Base-by-base conservation (phyloP, 1,140 invertebrate species). In the Philaenus spumarius region DNA sequence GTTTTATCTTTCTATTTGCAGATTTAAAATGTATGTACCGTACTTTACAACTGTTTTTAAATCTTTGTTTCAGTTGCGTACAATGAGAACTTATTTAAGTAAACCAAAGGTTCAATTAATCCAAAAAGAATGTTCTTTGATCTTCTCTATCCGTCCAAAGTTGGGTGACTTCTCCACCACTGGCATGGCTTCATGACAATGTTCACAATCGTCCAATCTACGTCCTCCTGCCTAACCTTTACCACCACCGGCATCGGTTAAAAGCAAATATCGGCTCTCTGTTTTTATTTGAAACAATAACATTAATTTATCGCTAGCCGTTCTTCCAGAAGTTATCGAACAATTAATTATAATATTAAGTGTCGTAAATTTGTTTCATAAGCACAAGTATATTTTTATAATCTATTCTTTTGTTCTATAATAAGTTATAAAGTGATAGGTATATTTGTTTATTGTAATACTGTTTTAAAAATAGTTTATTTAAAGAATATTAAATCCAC, bases 141-240 rank as follows among this genome's bases (percentile, higher is more conserved):
- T 30, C 26, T 30, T 9, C 26, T 30, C 3, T 9, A 30, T 30
- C 26, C 34, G 15, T 20, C 50, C 50, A 17, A 35, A 15, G 17
- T 30, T 17, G 50, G 50, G 20, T 20, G 46, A 39, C 22, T 26
- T 17, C 15, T 1, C 45, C 23, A 17, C 37, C 19, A 17, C 22
- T 23, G 37, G 34, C 6, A 58, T 58, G 56, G 45, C 37, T 46
- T 58, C 56, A 39, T 58, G 56, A 58, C 56, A 39, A 58, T 58
- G 56, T 53, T 39, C 24, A 6, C 24, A 30, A 45, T 26, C 12
- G 37, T 30, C 51, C 22, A 22, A 48, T 17, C 35, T 15, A 17
- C n/a, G 30, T 42, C 47, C 23, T 45, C 35, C 34, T 35, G 42
- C 42, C 56, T 48, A 37, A 45, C 56, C 46, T 58, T 58, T 26